These are phyloP conservation scores for Scophthalmus maximus DNA, from an alignment of 2,113 vertebrate genomes.

Conservation along the genomic window DNA sequence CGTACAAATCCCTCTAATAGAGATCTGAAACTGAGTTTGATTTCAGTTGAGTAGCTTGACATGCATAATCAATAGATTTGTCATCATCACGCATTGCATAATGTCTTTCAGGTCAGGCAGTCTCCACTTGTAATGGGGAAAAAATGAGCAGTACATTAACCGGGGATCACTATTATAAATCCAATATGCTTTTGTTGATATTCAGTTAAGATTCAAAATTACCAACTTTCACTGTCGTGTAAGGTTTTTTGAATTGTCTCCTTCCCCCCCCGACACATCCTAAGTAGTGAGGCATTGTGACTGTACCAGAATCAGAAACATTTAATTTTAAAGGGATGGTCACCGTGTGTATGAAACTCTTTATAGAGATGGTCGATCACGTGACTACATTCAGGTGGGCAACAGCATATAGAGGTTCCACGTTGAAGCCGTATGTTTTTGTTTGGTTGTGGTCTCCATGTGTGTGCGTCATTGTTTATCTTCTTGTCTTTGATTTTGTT, in stretches of 20 bases:
- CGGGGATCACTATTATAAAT: slow-evolving; percentile 52
- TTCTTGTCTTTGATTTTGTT: slow-evolving; percentile 18
- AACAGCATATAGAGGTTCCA: background rate
- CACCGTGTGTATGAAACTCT: background rate
- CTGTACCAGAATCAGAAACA: slow-evolving; percentile 1
- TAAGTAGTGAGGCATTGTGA: background rate
- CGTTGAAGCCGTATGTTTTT: background rate
- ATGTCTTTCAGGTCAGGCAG: background rate
- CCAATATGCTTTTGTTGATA: slow-evolving; percentile 18
- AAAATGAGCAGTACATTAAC: background rate
- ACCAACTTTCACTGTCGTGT: background rate
- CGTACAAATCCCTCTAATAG: slow-evolving; percentile 4
- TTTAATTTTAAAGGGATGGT: background rate
- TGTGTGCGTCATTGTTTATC: background rate
- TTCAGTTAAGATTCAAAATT: background rate
- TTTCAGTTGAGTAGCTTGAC: background rate
- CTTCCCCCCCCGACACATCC: background rate
- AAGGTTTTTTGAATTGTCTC: background rate
- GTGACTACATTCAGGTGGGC: background rate
- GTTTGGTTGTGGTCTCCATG: background rate
- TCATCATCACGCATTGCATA: background rate
- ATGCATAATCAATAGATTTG: background rate
- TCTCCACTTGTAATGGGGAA: background rate
- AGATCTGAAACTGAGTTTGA: slow-evolving; percentile 15
- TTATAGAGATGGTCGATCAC: background rate